These are phyloP conservation scores for Anguilla japonica DNA, from an alignment of 2,113 vertebrate genomes.

Conservation along the genomic window DNA sequence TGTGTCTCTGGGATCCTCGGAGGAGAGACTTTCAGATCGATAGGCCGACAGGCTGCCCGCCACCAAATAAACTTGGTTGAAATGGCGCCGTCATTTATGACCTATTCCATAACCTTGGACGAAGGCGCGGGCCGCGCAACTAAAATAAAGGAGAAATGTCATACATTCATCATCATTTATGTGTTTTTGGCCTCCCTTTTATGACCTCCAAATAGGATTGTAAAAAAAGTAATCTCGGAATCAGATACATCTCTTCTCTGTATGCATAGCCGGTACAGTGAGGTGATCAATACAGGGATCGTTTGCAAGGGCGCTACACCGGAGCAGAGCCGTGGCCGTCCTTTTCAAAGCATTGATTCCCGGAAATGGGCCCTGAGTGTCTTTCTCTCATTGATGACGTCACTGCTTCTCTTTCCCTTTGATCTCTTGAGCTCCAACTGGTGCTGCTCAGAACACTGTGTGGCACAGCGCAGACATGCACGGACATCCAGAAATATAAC, in stretches of 20 bases:
- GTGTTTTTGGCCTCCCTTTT: background rate
- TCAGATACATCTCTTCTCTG: background rate
- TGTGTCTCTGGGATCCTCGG: background rate
- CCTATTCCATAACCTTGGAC: conserved; percentile 33
- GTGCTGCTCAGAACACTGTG: background rate
- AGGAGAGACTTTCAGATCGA: background rate
- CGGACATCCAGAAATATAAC: background rate
- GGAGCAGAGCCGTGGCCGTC: background rate
- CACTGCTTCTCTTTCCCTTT: background rate
- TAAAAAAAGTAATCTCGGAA: background rate
- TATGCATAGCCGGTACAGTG: background rate
- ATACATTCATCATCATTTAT: conserved; percentile 10
- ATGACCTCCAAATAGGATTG: conserved; percentile 11
- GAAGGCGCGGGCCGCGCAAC: conserved; percentile 16
- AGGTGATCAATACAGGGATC: background rate
- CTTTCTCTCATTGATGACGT: background rate
- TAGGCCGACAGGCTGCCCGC: conserved; percentile 12
- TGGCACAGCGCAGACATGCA: background rate
- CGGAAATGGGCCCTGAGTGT: background rate
- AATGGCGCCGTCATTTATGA: conserved; percentile 30
- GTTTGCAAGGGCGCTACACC: background rate
- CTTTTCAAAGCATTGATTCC: background rate
- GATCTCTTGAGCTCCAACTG: background rate
- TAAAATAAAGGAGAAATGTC: conserved; percentile 38
- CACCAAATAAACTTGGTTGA: conserved; percentile 8